Evolutionary conservation across 2,113 vertebrate species (phyloP), one percentile per base, ranked within the genome.

Genomic region (Campylorhamphus procurvoides): DNA sequence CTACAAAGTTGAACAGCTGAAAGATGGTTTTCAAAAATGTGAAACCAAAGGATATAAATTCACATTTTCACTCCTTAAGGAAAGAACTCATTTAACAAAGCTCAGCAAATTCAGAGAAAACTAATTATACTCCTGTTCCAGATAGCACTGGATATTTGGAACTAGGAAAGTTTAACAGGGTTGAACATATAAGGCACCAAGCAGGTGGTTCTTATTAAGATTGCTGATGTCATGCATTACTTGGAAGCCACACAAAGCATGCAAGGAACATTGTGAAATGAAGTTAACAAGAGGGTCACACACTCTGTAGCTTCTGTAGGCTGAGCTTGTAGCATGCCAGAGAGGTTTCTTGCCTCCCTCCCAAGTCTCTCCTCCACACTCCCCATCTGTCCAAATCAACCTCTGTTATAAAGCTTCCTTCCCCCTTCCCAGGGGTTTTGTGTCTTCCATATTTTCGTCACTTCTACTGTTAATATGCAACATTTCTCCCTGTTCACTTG

Each of bases 131-230:
- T 62, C 27, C 40, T 68, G 33, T 50, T 89, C n/a, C 69, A 58
- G 87, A 95, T 55, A 94, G 53, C 77, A 69, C 27, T 89, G 73
- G 66, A 31, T 93, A 91, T 94, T 93, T 93, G 77, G 81, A 75
- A 90, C 64, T 47, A 84, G 28, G 59, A 60, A 86, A 84, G 63
- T 71, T 93, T 93, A 92, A 67, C 16, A 13, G 76, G 69, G 69
- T 66, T 92, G 77, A 92, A 87, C 59, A 77, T 66, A 80, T 89
- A 94, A 94, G 11, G 40, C 42, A 76, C 58, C 6, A 50, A 88
- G 64, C 95, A 95, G 95, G 93, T 95, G 94, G 31, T 92, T 97
- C 94, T 76, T 75, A 94, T 95, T 96, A 96, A 94, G 96, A 74
- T 66, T 91, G 90, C 87, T 96, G 93, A 96, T 95, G 94, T 94